Conservation (phyloP, 1,140 invertebrate genomes). For the Polyergus mexicanus region DNA sequence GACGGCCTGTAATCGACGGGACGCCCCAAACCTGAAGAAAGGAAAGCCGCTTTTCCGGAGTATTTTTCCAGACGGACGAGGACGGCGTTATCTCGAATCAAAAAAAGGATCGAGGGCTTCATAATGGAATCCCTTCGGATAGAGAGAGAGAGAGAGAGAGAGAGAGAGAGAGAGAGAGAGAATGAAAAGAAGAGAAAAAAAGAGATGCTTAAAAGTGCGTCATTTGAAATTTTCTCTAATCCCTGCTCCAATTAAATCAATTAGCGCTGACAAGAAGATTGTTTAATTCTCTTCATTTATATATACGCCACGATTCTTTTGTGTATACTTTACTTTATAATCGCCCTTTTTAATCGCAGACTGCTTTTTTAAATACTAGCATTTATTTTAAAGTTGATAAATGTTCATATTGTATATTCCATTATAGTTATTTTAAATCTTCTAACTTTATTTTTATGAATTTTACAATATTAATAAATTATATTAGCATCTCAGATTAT, state of each 20-base stretch:
- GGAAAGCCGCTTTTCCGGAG: constrained; percentile 58
- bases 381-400: background rate
- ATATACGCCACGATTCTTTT: background rate
- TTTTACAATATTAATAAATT: background rate
- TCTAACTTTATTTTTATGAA: background rate
- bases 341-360: constrained; percentile 28
- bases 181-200: too few species aligned
- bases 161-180: background rate
- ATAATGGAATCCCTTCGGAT: constrained; percentile 49
- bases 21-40: constrained; percentile 60
- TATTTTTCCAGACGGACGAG: constrained; percentile 51
- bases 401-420: background rate
- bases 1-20: constrained; percentile 66
- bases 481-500: background rate
- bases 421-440: background rate
- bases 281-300: constrained; percentile 42
- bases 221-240: constrained; percentile 59
- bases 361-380: constrained; percentile 3
- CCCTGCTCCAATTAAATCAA: constrained; percentile 51
- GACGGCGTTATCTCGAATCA: constrained; percentile 32
- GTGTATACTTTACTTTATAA: constrained; percentile 16
- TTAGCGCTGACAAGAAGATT: constrained; percentile 41
- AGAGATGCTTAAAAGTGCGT: constrained; percentile 46
- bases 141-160: background rate
- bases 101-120: constrained; percentile 32